A percentile compares a stretch with the other conserved stretches of the same genome.
These are phyloP conservation scores for Aspidiotus rigidus DNA, from an alignment of 2,888 invertebrate genomes.

Conservation along the genomic window DNA sequence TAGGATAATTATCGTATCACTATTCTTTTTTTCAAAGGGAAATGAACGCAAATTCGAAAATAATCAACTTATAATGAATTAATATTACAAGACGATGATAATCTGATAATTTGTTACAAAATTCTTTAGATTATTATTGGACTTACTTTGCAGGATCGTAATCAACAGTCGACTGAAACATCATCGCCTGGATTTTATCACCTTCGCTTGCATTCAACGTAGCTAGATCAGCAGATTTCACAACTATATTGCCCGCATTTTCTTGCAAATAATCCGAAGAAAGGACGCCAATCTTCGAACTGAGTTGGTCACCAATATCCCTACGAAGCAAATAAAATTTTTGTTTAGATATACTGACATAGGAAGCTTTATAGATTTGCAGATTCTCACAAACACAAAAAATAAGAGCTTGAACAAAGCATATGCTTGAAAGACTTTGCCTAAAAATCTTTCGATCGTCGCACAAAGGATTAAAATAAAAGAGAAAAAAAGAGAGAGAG, in stretches of 20 bases:
- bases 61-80: neutral
- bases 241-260: constrained; percentile 23
- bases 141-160: constrained; percentile 95
- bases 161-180: constrained; percentile 90
- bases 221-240: constrained; percentile 48
- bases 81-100: neutral
- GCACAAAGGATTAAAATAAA: too few species aligned
- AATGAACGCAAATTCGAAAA: neutral
- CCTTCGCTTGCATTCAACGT: constrained; percentile 89
- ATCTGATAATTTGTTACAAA: too few species aligned
- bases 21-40: too few species aligned
- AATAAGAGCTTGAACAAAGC: too few species aligned
- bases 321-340: constrained; percentile 36
- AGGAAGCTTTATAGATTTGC: neutral
- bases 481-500: too few species aligned
- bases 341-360: neutral
- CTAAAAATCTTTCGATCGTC: too few species aligned
- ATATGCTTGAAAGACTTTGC: too few species aligned
- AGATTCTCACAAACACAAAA: neutral
- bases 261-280: constrained; percentile 25
- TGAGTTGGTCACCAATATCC: constrained; percentile 40
- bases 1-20: neutral
- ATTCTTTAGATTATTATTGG: too few species aligned
- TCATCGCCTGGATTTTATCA: constrained; percentile 96
- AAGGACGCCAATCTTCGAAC: constrained; percentile 21